Evolutionary conservation across 1,140 invertebrate genomes (phyloP), one percentile per base, ranked within the genome.

Genomic region (Maconellicoccus hirsutus): DNA sequence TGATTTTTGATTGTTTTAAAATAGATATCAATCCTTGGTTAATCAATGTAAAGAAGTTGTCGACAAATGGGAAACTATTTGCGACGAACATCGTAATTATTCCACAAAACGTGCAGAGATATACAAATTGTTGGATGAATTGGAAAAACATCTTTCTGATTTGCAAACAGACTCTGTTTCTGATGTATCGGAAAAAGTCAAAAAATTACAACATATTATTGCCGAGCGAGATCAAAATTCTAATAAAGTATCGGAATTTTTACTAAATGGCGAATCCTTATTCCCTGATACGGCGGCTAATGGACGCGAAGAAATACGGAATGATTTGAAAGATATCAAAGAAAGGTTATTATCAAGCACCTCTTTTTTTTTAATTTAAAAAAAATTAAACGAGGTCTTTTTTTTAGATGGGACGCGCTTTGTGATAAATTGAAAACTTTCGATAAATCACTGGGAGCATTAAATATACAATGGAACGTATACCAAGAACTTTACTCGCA

Each of bases 251-350:
- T 84, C 84, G 26, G 83, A 85, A 16, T 76, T 94, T 0, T 87
- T 87, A 3, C 82, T 87, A 4, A 80, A 89, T 16, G 93, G 91
- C 3, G 94, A 98, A 76, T 88, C 90, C 78, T 85, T 96, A 25
- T 86, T 93, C 73, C 91, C 93, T 0, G 92, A 96, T 79, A 98
- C 94, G 3, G 91, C 93, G 2, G 88, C 93, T 25, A 84, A 86
- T 76, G 95, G 94, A 12, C 84, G 95, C 72, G 95, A 98, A 79
- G 87, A 85, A 38, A 89, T 98, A 42, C 83, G 94, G 10, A 85
- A 89, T 73, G 89, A 95, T 75, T 80, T 96, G 73, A 84, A 90
- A 78, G 83, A 83, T 22, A 82, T 88, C 70, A 84, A 88, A 77
- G 91, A 92, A 76, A 76, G 77, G 76, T 79, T 69, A 16, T n/a